A percentile compares a stretch with the other conserved stretches of the same genome.
phyloP scores from a whole-genome alignment of 2,888 invertebrate species.

The Argynnis bischoffii region DNA sequence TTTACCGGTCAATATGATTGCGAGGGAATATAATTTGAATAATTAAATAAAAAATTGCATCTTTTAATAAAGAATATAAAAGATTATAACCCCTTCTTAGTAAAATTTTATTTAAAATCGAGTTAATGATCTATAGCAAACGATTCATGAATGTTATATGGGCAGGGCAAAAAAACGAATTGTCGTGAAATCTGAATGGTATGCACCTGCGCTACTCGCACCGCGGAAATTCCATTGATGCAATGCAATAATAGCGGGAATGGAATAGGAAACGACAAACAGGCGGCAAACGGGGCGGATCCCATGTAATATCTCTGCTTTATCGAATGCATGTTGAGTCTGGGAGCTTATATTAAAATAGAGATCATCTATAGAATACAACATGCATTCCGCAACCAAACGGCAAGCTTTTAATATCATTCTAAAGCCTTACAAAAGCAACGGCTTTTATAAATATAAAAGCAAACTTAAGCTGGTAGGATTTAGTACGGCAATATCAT shows the following conservation, averaged over 20 bases:
- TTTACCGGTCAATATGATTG: slow-evolving; percentile 45
- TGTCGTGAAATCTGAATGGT: slow-evolving; percentile 35
- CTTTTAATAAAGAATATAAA: background rate
- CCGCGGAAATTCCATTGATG: slow-evolving; percentile 47
- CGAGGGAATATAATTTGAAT: slow-evolving; percentile 34
- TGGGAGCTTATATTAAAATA: slow-evolving; percentile 8
- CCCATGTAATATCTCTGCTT: slow-evolving; percentile 25
- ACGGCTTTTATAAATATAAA: background rate
- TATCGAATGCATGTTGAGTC: background rate
- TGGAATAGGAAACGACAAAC: slow-evolving; percentile 41
- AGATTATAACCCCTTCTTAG: background rate
- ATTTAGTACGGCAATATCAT: background rate
- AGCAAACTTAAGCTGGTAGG: too few species aligned
- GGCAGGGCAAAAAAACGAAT: slow-evolving; percentile 31
- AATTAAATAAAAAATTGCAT: slow-evolving; percentile 21
- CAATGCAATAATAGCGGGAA: slow-evolving; percentile 40
- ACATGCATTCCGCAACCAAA: background rate
- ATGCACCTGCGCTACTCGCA: slow-evolving; percentile 36
- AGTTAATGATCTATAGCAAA: slow-evolving; percentile 8
- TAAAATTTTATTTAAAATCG: slow-evolving; percentile 11
- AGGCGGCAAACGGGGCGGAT: slow-evolving; percentile 39
- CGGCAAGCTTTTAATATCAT: background rate
- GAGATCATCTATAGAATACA: slow-evolving; percentile 7
- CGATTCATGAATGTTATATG: slow-evolving; percentile 19
- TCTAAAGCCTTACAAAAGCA: too few species aligned